Evolutionary conservation across 1,140 invertebrate species (phyloP).

Genomic region (Eupeodes corollae): DNA sequence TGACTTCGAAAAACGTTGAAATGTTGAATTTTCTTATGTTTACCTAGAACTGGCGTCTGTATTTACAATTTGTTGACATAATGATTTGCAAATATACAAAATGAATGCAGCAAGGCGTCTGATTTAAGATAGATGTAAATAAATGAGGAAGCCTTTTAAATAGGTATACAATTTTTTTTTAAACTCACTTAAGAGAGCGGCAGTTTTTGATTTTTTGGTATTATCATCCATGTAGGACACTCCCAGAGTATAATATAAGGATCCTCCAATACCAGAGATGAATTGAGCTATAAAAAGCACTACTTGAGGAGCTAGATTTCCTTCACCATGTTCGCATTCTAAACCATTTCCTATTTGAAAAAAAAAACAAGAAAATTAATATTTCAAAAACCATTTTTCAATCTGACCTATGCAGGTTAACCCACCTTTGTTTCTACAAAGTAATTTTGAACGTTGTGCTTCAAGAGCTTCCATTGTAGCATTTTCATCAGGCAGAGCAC

Average conservation of each 20-base stretch:
- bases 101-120: too few species aligned
- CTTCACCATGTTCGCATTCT: slow-evolving; percentile 45
- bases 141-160: too few species aligned
- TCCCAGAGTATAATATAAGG: slow-evolving; percentile 53
- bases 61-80: too few species aligned
- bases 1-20: too few species aligned
- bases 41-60: not conserved
- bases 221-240: slow-evolving; percentile 63
- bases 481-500: slow-evolving; percentile 33
- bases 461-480: slow-evolving; percentile 30
- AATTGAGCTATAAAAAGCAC: slow-evolving; percentile 53
- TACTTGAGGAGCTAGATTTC: slow-evolving; percentile 47
- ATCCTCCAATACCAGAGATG: slow-evolving; percentile 53
- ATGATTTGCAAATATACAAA: too few species aligned
- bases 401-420: not conserved
- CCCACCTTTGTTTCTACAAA: slow-evolving; percentile 21
- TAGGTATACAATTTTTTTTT: too few species aligned
- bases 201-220: slow-evolving; percentile 57
- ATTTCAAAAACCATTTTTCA: not conserved
- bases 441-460: slow-evolving; percentile 31
- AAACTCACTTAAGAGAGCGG: slow-evolving; percentile 49
- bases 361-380: not conserved
- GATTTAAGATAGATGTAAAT: too few species aligned
- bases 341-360: slow-evolving; percentile 19
- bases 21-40: not conserved